Evolutionary conservation across 2,888 invertebrate genomes (phyloP).

Genomic region (Rugalucina vietnamica): DNA sequence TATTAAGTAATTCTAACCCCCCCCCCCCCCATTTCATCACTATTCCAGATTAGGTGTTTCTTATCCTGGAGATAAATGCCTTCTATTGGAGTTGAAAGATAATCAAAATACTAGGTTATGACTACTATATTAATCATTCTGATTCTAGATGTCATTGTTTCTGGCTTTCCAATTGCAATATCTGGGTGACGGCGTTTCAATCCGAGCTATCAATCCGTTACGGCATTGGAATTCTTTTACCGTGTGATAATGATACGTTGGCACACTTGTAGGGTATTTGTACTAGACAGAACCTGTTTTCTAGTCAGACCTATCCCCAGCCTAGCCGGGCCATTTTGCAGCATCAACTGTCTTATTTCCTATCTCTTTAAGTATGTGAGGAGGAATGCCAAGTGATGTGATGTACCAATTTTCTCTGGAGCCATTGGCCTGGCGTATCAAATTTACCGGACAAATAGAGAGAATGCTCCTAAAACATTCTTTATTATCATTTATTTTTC

Average conservation of each 20-base stretch:
- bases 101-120: constrained; percentile 18
- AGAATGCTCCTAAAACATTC: too few relatives aligned
- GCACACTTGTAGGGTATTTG: constrained; percentile 12
- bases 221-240: constrained; percentile 23
- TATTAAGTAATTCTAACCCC: constrained; percentile 29
- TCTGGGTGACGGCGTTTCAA: constrained; percentile 36
- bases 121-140: constrained; percentile 41
- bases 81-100: not conserved
- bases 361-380: constrained; percentile 32
- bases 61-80: not conserved
- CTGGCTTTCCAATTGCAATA: constrained; percentile 39
- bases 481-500: too few relatives aligned
- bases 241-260: not conserved
- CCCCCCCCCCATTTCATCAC: constrained; percentile 25
- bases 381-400: constrained; percentile 37
- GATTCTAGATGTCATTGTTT: constrained; percentile 28
- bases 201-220: constrained; percentile 42
- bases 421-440: too few relatives aligned
- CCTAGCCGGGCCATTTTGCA: constrained; percentile 34
- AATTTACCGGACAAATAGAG: too few relatives aligned
- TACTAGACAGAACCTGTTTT: constrained; percentile 27
- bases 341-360: constrained; percentile 41
- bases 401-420: too few relatives aligned
- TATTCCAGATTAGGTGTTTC: constrained; percentile 23
- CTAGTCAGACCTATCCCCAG: constrained; percentile 48